These are phyloP conservation scores for Falco novaeseelandiae DNA, from an alignment of 2,797 vertebrate species.

Conservation along the genomic window DNA sequence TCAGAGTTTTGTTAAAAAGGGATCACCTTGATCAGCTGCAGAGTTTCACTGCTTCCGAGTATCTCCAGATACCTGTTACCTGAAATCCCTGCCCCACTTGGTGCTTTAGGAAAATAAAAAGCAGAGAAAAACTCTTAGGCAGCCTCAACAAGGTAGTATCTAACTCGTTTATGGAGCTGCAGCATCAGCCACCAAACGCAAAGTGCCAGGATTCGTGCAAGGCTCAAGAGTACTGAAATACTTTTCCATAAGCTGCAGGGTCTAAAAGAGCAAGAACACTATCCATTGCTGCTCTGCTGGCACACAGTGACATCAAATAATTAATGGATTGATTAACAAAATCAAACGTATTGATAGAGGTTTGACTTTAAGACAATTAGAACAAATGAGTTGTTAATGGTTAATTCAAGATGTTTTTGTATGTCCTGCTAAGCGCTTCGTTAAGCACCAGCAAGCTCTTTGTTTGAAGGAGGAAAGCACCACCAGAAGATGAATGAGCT, in stretches of 20 bases:
- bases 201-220: accelerated
- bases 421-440: too few species aligned
- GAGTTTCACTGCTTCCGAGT: not conserved
- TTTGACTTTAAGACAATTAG: too few species aligned
- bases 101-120: not conserved
- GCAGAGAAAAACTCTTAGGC: not conserved
- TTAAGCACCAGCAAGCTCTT: too few species aligned
- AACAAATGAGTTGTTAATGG: too few species aligned
- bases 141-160: not conserved
- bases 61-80: not conserved
- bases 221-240: not conserved
- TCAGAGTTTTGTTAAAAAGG: not conserved
- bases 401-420: too few species aligned
- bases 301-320: not conserved
- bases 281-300: not conserved
- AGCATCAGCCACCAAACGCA: not conserved
- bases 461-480: too few species aligned
- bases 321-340: too few species aligned
- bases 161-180: not conserved
- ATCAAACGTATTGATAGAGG: too few species aligned
- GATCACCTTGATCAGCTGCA: not conserved
- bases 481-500: too few species aligned
- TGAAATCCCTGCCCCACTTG: not conserved
- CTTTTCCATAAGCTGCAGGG: not conserved
- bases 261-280: not conserved